Conservation (phyloP, 35 echinoderm and acorn worm species). For the Stichopus chloronotus region DNA sequence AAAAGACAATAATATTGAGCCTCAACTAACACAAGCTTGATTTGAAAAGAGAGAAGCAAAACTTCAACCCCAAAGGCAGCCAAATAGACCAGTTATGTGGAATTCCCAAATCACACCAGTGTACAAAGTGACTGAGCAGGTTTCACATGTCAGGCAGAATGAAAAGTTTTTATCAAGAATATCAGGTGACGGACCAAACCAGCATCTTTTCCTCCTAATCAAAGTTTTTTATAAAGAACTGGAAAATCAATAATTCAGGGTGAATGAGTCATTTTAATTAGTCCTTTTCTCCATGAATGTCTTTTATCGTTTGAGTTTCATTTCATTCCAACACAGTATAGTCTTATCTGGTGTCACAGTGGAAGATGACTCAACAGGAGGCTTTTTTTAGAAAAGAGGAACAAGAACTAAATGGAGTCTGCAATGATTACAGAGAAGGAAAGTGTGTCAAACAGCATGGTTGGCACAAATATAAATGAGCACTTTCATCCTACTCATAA, state of each 20-base stretch:
- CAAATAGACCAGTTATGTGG: constrained; percentile 1
- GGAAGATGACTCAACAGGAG: not conserved
- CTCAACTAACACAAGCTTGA: no score
- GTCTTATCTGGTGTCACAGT: not conserved
- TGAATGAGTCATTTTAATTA: constrained; percentile 50
- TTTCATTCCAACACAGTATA: not conserved
- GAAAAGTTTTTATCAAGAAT: not conserved
- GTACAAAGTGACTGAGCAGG: constrained; percentile 25
- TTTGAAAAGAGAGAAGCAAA: not conserved
- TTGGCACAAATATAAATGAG: no score
- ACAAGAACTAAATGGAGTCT: no score
- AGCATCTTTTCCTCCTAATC: not conserved
- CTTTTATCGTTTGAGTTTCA: not conserved
- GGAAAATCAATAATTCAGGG: constrained; percentile 21
- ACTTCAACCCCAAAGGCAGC: constrained; percentile 26
- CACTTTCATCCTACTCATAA: no score
- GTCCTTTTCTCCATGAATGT: not conserved
- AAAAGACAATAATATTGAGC: no score
- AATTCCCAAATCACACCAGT: constrained; percentile 40
- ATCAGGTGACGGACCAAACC: constrained; percentile 12
- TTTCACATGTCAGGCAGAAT: not conserved
- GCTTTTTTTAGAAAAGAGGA: not conserved
- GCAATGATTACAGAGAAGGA: no score
- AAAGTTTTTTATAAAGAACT: not conserved
- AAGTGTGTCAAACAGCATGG: no score